phyloP scores from a whole-genome alignment of 2,888 invertebrate species.

The Drosophila neonasuta region DNA sequence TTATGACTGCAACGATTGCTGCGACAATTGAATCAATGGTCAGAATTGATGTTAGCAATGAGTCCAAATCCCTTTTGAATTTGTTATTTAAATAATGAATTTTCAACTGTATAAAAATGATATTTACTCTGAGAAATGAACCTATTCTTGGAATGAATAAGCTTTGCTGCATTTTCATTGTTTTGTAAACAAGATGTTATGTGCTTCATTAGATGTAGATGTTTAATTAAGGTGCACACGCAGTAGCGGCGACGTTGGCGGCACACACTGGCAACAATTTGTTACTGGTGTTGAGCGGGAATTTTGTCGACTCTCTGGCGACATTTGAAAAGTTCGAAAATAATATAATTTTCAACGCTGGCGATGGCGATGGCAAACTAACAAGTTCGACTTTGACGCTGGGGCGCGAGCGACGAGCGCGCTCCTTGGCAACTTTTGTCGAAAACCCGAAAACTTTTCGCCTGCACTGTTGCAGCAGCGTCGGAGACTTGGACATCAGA shows the following conservation, averaged over 20 bases:
- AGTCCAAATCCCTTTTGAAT: too few relatives aligned
- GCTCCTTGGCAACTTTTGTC: slow-evolving; percentile 45
- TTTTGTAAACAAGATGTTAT: slow-evolving; percentile 36
- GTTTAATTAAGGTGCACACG: slow-evolving; percentile 55
- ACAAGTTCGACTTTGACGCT: slow-evolving; percentile 67
- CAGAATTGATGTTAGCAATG: too few relatives aligned
- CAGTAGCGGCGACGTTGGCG: not conserved
- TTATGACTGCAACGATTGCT: too few relatives aligned
- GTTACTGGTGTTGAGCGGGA: slow-evolving; percentile 50
- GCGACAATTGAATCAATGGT: too few relatives aligned
- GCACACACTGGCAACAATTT: slow-evolving; percentile 47
- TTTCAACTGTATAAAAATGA: too few relatives aligned
- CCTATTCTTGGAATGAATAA: too few relatives aligned
- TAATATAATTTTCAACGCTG: slow-evolving; percentile 74
- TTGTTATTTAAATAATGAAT: too few relatives aligned
- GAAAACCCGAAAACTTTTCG: slow-evolving; percentile 56
- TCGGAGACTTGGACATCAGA: slow-evolving; percentile 24
- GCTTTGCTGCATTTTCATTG: too few relatives aligned
- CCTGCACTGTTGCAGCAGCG: slow-evolving; percentile 66
- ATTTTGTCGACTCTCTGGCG: slow-evolving; percentile 65
- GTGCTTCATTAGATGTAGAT: slow-evolving; percentile 52
- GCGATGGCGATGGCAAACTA: slow-evolving; percentile 68
- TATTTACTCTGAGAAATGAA: too few relatives aligned
- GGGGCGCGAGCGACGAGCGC: slow-evolving; percentile 16
- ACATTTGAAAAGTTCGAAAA: slow-evolving; percentile 75